Percentiles rank a stretch among this genome's conserved stretches.
phyloP scores from a whole-genome alignment of 2,888 invertebrate genomes.

The Thalpophila matura region DNA sequence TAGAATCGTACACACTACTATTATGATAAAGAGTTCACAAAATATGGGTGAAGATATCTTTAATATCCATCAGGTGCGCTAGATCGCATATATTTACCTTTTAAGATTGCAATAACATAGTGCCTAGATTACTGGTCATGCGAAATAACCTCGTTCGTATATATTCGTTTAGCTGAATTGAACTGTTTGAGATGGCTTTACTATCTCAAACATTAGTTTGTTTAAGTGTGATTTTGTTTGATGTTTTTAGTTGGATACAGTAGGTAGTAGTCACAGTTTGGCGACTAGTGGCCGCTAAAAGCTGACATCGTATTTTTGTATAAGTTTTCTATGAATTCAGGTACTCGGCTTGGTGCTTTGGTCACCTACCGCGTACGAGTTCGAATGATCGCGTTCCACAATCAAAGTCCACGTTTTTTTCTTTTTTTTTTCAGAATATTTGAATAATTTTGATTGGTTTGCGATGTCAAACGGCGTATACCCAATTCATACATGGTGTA shows the following conservation, averaged over 20 bases:
- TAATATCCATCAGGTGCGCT: slow-evolving; percentile 21
- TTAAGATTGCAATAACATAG: slow-evolving; percentile 42
- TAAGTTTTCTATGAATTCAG: no score
- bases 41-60: neutral
- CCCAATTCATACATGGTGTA: no score
- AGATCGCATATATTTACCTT: slow-evolving; percentile 29
- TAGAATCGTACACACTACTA: neutral
- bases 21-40: neutral
- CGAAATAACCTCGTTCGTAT: slow-evolving; percentile 14
- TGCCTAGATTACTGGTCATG: slow-evolving; percentile 26
- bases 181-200: slow-evolving; percentile 4
- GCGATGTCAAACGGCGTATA: no score
- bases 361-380: no score
- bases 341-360: no score
- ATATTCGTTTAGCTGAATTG: slow-evolving; percentile 11
- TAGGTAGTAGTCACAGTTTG: no score
- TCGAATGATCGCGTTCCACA: no score
- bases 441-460: no score
- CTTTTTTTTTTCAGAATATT: no score
- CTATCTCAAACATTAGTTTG: neutral
- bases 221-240: neutral
- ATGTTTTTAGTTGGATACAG: neutral
- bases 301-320: no score
- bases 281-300: no score
- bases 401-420: no score